phyloP scores from a whole-genome alignment of 2,888 invertebrate genomes.

The Lycaena phlaeas region DNA sequence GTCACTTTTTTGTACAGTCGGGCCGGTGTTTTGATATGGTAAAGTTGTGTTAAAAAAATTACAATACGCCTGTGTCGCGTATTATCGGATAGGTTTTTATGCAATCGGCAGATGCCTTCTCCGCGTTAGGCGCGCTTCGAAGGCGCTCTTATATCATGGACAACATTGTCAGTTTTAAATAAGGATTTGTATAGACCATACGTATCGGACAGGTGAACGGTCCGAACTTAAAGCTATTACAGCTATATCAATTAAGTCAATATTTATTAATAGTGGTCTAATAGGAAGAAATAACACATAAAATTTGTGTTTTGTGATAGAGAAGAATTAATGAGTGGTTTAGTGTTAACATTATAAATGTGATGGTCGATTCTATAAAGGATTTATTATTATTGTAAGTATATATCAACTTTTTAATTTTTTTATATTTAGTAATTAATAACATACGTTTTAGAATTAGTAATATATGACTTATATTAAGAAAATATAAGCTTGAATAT shows the following conservation, averaged over 20 bases:
- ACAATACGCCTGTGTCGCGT: constrained; percentile 47
- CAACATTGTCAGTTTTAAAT: constrained; percentile 72
- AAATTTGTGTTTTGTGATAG: constrained; percentile 42
- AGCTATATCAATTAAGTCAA: constrained; percentile 28
- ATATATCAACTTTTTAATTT: too few species aligned
- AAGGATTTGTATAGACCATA: constrained; percentile 71
- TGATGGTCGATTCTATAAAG: constrained; percentile 33
- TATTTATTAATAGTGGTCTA: constrained; percentile 45
- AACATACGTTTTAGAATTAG: too few species aligned
- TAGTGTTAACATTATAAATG: constrained; percentile 49
- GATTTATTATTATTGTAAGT: constrained; percentile 53
- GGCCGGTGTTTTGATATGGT: constrained; percentile 59
- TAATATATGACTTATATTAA: too few species aligned
- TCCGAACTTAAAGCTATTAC: constrained; percentile 29
- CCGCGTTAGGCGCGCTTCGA: constrained; percentile 51
- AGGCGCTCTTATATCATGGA: constrained; percentile 59
- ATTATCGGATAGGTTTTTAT: constrained; percentile 45
- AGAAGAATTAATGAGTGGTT: constrained; percentile 48
- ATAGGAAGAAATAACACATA: constrained; percentile 48
- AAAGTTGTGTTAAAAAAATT: constrained; percentile 62
- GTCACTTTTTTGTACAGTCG: constrained; percentile 66
- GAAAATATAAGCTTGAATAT: too few species aligned
- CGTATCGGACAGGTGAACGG: constrained; percentile 60
- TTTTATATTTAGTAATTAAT: too few species aligned
- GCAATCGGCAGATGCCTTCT: constrained; percentile 54